Percentiles rank a stretch among this genome's conserved stretches.
phyloP scores from a whole-genome alignment of 2,113 vertebrate genomes.

The Rhabdornis inornatus region DNA sequence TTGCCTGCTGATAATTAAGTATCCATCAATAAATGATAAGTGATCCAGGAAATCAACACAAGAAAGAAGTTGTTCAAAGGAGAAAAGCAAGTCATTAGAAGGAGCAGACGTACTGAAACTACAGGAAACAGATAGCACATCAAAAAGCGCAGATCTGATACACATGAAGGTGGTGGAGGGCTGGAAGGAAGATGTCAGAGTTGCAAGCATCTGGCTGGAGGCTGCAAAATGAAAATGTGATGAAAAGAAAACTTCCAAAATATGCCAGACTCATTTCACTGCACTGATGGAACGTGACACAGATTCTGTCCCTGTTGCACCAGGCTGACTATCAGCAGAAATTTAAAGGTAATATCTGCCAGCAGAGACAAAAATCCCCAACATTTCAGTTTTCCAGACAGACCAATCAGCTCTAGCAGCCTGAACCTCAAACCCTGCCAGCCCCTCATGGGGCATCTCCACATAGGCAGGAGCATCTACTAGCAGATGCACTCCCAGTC shows the following conservation, averaged over 20 bases:
- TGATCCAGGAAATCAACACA: slow-evolving; percentile 21
- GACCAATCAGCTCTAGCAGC: neutral
- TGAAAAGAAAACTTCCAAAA: slow-evolving; percentile 23
- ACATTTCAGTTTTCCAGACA: neutral
- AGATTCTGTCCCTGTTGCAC: neutral
- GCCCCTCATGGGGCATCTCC: rapidly evolving
- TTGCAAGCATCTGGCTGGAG: neutral
- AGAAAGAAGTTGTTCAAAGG: slow-evolving; percentile 42
- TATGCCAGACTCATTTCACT: neutral
- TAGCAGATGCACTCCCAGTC: neutral
- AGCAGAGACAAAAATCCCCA: neutral
- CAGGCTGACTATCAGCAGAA: neutral
- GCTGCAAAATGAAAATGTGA: slow-evolving; percentile 8
- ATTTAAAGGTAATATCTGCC: neutral
- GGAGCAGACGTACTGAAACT: neutral
- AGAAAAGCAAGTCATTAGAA: slow-evolving; percentile 52
- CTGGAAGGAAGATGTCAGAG: neutral
- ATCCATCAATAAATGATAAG: slow-evolving; percentile 52
- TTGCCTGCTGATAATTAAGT: slow-evolving; percentile 50
- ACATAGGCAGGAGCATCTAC: neutral
- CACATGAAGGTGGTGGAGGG: neutral
- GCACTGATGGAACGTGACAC: neutral
- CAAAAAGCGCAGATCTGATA: slow-evolving; percentile 19
- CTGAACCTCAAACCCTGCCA: neutral
- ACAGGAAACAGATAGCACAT: slow-evolving; percentile 32